Conservation (phyloP, 2,113 vertebrate genomes). For the Eptesicus fuscus region DNA sequence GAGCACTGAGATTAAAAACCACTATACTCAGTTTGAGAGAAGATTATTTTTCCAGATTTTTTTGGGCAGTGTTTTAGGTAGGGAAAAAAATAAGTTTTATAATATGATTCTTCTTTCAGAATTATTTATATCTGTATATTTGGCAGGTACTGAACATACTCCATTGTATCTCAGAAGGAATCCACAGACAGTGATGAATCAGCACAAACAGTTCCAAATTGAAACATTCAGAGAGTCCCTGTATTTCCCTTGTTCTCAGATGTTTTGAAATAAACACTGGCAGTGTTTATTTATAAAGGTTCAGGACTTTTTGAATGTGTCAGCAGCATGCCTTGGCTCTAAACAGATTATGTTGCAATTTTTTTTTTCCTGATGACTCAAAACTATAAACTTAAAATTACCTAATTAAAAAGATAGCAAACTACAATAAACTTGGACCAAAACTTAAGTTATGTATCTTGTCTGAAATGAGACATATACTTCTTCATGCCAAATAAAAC, state of each 20-base stretch:
- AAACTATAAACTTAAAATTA: constrained; percentile 67
- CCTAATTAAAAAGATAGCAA: neutral
- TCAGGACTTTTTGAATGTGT: constrained; percentile 63
- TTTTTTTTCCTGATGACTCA: constrained; percentile 38
- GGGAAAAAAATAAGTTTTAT: neutral
- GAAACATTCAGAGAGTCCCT: constrained; percentile 70
- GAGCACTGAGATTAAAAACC: neutral
- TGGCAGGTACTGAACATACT: constrained; percentile 72
- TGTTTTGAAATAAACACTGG: constrained; percentile 82
- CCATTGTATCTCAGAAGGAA: constrained; percentile 72
- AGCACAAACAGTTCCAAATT: constrained; percentile 77
- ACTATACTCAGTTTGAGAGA: neutral
- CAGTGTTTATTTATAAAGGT: constrained; percentile 72
- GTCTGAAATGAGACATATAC: constrained; percentile 4
- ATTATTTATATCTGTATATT: constrained; percentile 46
- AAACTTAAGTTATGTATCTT: neutral
- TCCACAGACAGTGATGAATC: constrained; percentile 76
- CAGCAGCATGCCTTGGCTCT: constrained; percentile 57
- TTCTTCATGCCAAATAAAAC: neutral
- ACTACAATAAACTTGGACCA: neutral
- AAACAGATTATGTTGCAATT: constrained; percentile 46
- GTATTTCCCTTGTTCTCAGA: constrained; percentile 75
- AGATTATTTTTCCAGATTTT: constrained; percentile 33
- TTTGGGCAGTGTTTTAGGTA: neutral
- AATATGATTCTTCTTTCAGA: constrained; percentile 34